Percentiles rank a stretch among this genome's conserved stretches.
phyloP scores from a whole-genome alignment of 1,140 invertebrate genomes.

The Lutraria rhynchaena region DNA sequence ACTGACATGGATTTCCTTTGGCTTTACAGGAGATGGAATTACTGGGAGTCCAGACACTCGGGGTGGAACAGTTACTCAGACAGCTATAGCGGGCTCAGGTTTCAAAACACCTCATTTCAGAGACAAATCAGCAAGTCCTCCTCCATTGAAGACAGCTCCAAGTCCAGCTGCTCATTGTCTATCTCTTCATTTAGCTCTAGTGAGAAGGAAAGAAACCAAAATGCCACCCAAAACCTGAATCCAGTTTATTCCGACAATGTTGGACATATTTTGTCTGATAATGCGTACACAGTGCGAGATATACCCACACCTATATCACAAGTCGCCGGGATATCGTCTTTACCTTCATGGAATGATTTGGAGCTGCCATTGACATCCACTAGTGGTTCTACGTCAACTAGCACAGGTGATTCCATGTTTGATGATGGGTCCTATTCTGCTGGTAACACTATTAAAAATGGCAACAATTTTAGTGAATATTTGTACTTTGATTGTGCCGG shows the following conservation, averaged over 20 bases:
- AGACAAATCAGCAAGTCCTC: not conserved
- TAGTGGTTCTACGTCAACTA: slow-evolving; percentile 2
- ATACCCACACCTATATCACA: slow-evolving; percentile 1
- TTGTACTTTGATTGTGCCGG: not conserved
- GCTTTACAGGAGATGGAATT: slow-evolving; percentile 8
- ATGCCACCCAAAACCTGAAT: not conserved
- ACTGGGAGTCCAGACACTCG: not conserved
- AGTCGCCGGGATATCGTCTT: slow-evolving; percentile 12
- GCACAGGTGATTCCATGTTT: slow-evolving; percentile 23
- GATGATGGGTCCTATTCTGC: not conserved
- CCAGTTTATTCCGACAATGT: not conserved
- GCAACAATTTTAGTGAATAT: slow-evolving; percentile 7
- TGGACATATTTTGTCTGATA: too few relatives aligned
- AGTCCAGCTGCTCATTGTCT: slow-evolving; percentile 26
- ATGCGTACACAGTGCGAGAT: not conserved
- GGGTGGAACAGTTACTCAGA: not conserved
- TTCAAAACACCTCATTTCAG: not conserved
- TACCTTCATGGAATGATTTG: slow-evolving; percentile 18
- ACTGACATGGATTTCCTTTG: not conserved
- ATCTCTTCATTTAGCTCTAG: slow-evolving; percentile 25
- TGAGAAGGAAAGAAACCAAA: slow-evolving; percentile 15
- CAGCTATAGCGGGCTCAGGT: slow-evolving; percentile 1
- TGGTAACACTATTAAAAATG: not conserved
- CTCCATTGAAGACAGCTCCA: slow-evolving; percentile 29
- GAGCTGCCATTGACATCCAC: slow-evolving; percentile 14